Conservation (phyloP, 2,797 vertebrate genomes). For the Schizopygopsis malacanthus region DNA sequence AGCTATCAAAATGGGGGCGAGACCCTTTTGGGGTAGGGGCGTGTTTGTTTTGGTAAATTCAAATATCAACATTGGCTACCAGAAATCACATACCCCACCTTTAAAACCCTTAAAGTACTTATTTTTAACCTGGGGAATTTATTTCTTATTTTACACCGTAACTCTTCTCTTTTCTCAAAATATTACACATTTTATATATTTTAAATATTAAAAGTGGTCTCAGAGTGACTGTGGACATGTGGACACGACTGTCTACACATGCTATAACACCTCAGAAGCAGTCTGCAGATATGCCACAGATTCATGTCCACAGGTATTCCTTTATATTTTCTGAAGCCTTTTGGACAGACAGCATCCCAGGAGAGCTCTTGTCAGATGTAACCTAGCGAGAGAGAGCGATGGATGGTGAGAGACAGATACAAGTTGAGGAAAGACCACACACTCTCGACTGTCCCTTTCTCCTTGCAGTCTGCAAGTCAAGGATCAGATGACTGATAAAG, state of each 20-base stretch:
- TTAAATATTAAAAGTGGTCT: not conserved
- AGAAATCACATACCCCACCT: no score
- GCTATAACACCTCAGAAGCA: slow-evolving; percentile 12
- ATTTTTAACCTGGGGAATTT: not conserved
- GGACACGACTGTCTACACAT: not conserved
- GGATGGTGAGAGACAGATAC: slow-evolving; percentile 37
- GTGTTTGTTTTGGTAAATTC: no score
- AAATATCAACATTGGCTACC: no score
- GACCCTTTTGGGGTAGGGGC: no score
- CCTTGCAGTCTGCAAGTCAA: slow-evolving; percentile 80
- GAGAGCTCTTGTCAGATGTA: slow-evolving; percentile 36
- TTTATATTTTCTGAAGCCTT: slow-evolving; percentile 24
- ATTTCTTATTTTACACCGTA: not conserved
- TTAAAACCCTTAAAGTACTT: not conserved
- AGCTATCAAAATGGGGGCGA: no score
- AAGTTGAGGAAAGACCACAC: slow-evolving; percentile 28
- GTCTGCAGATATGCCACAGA: slow-evolving; percentile 22
- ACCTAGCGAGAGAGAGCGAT: not conserved
- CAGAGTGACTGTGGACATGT: not conserved
- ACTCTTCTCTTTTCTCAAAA: not conserved
- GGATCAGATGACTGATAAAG: slow-evolving; percentile 89
- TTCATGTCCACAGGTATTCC: slow-evolving; percentile 23
- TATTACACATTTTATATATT: no score
- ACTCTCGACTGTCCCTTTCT: slow-evolving; percentile 50
- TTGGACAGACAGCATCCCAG: slow-evolving; percentile 25